phyloP scores from a whole-genome alignment of 2,888 invertebrate species.

The Hybos culiciformis region DNA sequence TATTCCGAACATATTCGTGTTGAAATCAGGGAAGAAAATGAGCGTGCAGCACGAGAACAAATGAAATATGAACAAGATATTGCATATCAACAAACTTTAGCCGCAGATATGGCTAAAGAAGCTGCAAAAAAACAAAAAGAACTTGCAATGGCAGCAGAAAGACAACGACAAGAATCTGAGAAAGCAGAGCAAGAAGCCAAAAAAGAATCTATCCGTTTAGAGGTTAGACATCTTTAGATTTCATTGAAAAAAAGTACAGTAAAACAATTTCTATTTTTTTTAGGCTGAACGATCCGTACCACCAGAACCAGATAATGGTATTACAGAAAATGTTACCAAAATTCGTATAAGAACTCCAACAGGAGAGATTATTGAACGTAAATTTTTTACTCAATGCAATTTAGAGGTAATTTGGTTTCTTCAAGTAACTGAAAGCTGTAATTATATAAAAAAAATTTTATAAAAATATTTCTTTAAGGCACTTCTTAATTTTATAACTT shows the following conservation, averaged over 20 bases:
- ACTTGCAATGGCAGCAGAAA: conserved; percentile 47
- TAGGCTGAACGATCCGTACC: conserved; percentile 54
- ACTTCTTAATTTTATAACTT: conserved; percentile 74
- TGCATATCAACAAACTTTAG: conserved; percentile 81
- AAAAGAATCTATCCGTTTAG: conserved; percentile 48
- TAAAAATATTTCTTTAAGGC: conserved; percentile 33
- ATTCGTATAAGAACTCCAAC: conserved; percentile 73
- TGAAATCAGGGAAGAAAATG: conserved; percentile 74
- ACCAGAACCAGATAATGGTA: conserved; percentile 48
- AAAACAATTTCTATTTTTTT: conserved; percentile 4
- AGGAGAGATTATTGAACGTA: conserved; percentile 59
- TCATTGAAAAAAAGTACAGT: neutral
- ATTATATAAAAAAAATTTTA: conserved; percentile 2
- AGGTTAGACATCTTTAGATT: conserved; percentile 17
- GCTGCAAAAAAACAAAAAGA: conserved; percentile 69
- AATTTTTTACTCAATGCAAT: conserved; percentile 43
- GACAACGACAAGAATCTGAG: conserved; percentile 61
- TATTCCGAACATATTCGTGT: conserved; percentile 61
- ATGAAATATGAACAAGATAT: conserved; percentile 90
- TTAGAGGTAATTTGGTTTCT: conserved; percentile 43
- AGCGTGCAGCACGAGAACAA: conserved; percentile 73
- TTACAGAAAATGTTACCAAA: conserved; percentile 48
- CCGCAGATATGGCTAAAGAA: conserved; percentile 66
- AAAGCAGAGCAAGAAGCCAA: conserved; percentile 53
- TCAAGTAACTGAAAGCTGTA: neutral